Percentiles rank a stretch among this genome's conserved stretches.
Conservation (phyloP, 2,113 vertebrate species). For the Neogale vison region DNA sequence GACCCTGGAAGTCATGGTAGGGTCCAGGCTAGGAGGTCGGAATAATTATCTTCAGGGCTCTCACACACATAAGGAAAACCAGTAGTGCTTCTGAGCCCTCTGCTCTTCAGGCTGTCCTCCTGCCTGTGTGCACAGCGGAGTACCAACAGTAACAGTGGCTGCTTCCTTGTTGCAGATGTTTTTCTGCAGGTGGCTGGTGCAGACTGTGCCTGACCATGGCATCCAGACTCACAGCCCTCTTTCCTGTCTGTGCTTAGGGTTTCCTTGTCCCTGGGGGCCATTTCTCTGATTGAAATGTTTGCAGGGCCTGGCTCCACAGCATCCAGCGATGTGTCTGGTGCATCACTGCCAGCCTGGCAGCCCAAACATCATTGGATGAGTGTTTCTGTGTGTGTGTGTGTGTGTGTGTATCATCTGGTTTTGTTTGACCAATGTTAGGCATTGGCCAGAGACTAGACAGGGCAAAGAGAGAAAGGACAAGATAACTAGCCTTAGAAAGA, state of each 20-base stretch:
- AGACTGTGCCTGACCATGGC: not conserved
- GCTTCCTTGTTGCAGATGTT: too few species aligned
- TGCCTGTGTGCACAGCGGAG: not conserved
- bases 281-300: not conserved
- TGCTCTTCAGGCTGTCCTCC: not conserved
- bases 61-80: too few species aligned
- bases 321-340: not conserved
- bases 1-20: too few species aligned
- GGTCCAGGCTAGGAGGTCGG: not conserved
- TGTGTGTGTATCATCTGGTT: not conserved
- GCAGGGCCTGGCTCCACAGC: accelerated
- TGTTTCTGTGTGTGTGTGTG: not conserved
- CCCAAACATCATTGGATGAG: not conserved
- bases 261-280: not conserved
- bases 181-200: not conserved
- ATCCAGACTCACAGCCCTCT: not conserved
- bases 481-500: not conserved
- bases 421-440: not conserved
- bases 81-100: not conserved
- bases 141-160: not conserved
- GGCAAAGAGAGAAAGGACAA: not conserved
- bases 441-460: too few species aligned
- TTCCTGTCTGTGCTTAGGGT: not conserved
- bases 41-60: not conserved
- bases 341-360: not conserved